Conservation (phyloP, 2,113 vertebrate genomes). For the Chauna torquata region DNA sequence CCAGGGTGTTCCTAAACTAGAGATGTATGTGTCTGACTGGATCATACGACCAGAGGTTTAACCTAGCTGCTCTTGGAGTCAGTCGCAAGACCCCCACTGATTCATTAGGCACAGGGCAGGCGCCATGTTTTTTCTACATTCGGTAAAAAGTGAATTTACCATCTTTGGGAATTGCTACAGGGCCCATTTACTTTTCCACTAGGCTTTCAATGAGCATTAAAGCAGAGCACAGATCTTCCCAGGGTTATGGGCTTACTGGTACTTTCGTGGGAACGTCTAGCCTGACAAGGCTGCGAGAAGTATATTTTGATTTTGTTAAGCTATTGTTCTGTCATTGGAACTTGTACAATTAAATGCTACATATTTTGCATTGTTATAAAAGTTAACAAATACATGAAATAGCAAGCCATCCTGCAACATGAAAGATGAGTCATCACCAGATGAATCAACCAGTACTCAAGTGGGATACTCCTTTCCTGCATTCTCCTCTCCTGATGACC, state of each 20-base stretch:
- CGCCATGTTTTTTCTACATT: neutral
- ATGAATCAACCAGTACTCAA: neutral
- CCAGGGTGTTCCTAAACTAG: neutral
- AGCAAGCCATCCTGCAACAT: neutral
- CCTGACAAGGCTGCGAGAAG: neutral
- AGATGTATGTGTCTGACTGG: neutral
- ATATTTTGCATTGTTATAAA: constrained; percentile 3
- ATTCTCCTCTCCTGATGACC: neutral
- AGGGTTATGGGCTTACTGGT: neutral
- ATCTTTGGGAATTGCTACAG: neutral
- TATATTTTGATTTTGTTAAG: neutral
- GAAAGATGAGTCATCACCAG: constrained; percentile 35
- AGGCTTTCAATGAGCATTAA: neutral
- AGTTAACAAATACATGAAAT: constrained; percentile 23
- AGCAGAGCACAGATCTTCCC: neutral
- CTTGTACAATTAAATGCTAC: neutral
- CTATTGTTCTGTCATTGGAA: neutral
- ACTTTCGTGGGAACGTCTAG: neutral
- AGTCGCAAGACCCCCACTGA: neutral
- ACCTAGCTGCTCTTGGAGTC: neutral
- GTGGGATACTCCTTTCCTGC: constrained; percentile 57
- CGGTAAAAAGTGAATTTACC: neutral
- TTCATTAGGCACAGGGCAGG: neutral
- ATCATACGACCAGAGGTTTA: neutral
- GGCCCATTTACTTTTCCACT: neutral